These are phyloP conservation scores for Nebria salina DNA, from an alignment of 2,888 invertebrate genomes.

Conservation along the genomic window DNA sequence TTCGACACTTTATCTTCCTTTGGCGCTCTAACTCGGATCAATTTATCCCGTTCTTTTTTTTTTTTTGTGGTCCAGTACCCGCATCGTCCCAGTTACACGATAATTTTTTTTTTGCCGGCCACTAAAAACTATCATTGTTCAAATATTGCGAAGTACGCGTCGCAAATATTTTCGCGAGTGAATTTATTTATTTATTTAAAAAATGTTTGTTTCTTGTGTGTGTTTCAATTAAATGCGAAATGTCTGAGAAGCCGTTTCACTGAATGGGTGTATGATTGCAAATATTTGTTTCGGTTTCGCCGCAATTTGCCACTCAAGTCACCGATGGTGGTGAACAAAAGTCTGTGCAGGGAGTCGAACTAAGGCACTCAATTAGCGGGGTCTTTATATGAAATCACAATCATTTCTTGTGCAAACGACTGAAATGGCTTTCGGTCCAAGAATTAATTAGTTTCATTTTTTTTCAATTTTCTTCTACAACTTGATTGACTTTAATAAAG, in stretches of 20 bases:
- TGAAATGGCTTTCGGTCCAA: background rate
- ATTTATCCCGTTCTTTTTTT: background rate
- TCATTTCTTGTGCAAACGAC: background rate
- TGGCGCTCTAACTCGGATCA: background rate
- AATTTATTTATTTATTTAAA: too few species aligned
- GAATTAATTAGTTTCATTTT: background rate
- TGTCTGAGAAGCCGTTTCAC: too few species aligned
- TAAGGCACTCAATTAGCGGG: background rate
- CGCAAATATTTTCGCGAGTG: too few species aligned
- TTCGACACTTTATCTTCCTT: conserved; percentile 12
- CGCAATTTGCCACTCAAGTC: background rate
- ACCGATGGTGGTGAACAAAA: background rate
- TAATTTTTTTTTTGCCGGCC: conserved; percentile 25
- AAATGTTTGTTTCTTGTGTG: too few species aligned
- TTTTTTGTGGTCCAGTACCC: background rate
- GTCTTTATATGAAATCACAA: background rate
- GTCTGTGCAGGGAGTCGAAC: background rate
- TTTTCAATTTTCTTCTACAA: background rate
- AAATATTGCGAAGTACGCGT: conserved; percentile 17
- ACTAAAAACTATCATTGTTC: conserved; percentile 18
- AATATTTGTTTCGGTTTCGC: background rate
- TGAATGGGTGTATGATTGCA: too few species aligned
- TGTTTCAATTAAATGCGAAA: too few species aligned
- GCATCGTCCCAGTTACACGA: background rate
- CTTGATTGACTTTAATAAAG: too few species aligned